Conservation (phyloP, 2,113 vertebrate species). For the Pteronura brasiliensis region DNA sequence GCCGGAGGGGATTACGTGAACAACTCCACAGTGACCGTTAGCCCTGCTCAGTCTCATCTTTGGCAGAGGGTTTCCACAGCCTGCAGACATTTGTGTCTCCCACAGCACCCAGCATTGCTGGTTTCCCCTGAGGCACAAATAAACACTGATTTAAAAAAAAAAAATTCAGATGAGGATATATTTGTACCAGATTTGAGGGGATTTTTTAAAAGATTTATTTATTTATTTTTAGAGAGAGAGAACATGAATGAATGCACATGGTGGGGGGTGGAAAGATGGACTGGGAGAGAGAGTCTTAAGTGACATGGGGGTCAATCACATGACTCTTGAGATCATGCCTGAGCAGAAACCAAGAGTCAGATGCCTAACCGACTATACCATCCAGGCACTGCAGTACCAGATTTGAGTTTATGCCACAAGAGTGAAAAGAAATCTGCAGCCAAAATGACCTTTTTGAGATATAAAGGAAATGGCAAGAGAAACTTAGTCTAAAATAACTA, state of each 20-base stretch:
- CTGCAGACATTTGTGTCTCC: not conserved
- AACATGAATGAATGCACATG: not conserved
- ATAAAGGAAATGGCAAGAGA: not conserved
- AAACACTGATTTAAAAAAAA: conserved; percentile 23
- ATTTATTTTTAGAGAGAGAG: not conserved
- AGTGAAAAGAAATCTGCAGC: not conserved
- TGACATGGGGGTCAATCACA: not conserved
- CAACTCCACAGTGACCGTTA: not conserved
- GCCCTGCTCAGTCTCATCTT: not conserved
- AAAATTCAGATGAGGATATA: not conserved
- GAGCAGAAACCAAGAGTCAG: not conserved
- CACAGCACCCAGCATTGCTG: not conserved
- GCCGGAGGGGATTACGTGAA: not conserved
- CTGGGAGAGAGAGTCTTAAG: not conserved
- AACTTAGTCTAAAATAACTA: not conserved
- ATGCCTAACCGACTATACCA: not conserved
- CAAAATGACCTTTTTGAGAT: not conserved
- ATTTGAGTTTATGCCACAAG: not conserved
- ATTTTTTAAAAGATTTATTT: not conserved
- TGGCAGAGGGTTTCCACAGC: not conserved
- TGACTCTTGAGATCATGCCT: not conserved
- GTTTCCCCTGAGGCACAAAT: not conserved
- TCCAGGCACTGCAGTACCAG: not conserved
- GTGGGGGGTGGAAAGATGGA: not conserved
- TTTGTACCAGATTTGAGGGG: not conserved